phyloP scores from a whole-genome alignment of 2,113 vertebrate genomes.

The Lucifuga dentata region DNA sequence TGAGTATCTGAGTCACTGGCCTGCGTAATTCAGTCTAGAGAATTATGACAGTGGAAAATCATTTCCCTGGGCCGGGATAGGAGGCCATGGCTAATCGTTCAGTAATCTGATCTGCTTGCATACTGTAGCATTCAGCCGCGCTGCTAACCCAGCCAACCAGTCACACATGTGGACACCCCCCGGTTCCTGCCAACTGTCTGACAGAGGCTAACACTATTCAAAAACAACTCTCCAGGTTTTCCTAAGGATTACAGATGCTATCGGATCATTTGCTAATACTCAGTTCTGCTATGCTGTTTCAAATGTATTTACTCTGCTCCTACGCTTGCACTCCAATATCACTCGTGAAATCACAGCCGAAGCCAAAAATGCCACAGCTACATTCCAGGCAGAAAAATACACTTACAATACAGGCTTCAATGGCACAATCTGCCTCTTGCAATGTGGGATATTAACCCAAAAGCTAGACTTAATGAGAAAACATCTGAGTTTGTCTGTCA shows the following conservation, averaged over 20 bases:
- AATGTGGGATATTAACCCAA: slow-evolving; percentile 42
- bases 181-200: slow-evolving; percentile 72
- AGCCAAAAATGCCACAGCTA: slow-evolving; percentile 55
- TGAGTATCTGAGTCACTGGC: slow-evolving; percentile 74
- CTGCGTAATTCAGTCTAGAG: slow-evolving; percentile 78
- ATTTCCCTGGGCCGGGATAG: slow-evolving; percentile 77
- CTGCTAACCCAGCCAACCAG: slow-evolving; percentile 63
- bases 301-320: slow-evolving; percentile 74
- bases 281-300: slow-evolving; percentile 56
- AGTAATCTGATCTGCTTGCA: slow-evolving; percentile 83
- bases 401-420: slow-evolving; percentile 21
- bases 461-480: slow-evolving; percentile 41
- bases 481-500: slow-evolving; percentile 54
- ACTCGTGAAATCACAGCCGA: slow-evolving; percentile 22
- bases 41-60: slow-evolving; percentile 84
- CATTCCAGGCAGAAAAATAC: slow-evolving; percentile 35
- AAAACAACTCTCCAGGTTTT: slow-evolving; percentile 78
- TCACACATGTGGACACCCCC: slow-evolving; percentile 74
- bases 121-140: slow-evolving; percentile 72
- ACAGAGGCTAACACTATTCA: slow-evolving; percentile 62
- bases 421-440: slow-evolving; percentile 20
- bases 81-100: slow-evolving; percentile 81
- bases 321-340: slow-evolving; percentile 49
- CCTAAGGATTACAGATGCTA: slow-evolving; percentile 76
- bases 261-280: slow-evolving; percentile 78